These are phyloP conservation scores for Ptilorrhoa leucosticta DNA, from an alignment of 2,113 vertebrate species.

Conservation along the genomic window DNA sequence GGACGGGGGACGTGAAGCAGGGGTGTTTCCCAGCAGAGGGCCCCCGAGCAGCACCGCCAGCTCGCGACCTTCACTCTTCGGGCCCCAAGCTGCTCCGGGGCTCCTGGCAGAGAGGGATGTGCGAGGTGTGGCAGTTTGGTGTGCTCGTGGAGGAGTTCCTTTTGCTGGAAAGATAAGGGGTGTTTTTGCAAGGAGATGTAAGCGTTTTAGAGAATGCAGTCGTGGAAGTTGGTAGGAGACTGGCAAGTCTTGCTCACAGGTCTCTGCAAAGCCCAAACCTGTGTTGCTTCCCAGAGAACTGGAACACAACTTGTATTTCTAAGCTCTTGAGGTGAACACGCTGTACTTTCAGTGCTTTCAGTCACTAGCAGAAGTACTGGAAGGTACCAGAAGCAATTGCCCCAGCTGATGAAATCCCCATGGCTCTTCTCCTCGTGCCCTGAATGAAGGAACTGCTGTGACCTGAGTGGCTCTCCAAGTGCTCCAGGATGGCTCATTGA, in stretches of 20 bases:
- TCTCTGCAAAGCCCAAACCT: not conserved
- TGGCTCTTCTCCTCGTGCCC: not conserved
- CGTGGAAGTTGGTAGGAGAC: not conserved
- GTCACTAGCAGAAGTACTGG: not conserved
- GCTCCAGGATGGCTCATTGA: not conserved
- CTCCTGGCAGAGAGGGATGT: not conserved
- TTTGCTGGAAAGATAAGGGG: not conserved
- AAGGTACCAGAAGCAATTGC: not conserved
- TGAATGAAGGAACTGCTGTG: not conserved
- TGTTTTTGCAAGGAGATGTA: not conserved
- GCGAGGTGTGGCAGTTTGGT: fast-evolving
- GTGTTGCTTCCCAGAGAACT: not conserved
- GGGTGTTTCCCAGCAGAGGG: not conserved
- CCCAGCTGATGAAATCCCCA: not conserved
- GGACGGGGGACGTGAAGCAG: too few relatives aligned
- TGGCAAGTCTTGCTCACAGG: not conserved
- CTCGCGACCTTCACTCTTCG: fast-evolving
- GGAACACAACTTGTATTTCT: not conserved
- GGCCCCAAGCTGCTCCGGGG: not conserved
- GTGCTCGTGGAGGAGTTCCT: not conserved
- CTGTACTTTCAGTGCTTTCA: not conserved
- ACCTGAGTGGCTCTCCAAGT: not conserved
- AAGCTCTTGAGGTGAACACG: fast-evolving
- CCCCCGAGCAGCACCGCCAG: not conserved
- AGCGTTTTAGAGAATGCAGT: not conserved